phyloP scores from a whole-genome alignment of 2,888 invertebrate genomes.

The Nycteola revayana region DNA sequence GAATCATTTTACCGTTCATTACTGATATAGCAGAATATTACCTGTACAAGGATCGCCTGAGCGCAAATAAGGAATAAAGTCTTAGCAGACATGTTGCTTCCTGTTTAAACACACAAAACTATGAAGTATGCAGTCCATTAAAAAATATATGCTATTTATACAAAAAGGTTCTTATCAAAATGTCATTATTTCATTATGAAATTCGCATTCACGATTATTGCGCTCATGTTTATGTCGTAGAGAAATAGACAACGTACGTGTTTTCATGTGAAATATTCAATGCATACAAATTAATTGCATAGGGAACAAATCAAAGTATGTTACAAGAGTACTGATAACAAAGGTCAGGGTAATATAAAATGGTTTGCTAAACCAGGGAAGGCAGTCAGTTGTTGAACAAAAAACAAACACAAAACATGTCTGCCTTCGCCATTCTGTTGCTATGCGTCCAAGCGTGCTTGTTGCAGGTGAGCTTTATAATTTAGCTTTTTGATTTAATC shows the following conservation, averaged over 20 bases:
- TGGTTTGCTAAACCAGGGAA: not conserved
- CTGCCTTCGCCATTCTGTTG: constrained; percentile 14
- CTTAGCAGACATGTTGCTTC: constrained; percentile 10
- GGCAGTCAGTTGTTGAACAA: constrained; percentile 9
- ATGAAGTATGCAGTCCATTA: constrained; percentile 7
- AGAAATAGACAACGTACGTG: not conserved
- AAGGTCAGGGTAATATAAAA: constrained; percentile 2
- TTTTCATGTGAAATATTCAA: too few species aligned
- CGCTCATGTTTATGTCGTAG: too few species aligned
- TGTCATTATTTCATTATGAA: too few species aligned
- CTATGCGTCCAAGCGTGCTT: constrained; percentile 25
- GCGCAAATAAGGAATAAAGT: not conserved
- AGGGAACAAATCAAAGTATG: not conserved
- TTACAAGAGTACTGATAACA: not conserved
- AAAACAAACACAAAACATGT: constrained; percentile 10
- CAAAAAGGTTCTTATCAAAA: too few species aligned
- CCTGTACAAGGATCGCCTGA: constrained; percentile 13
- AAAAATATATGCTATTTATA: not conserved
- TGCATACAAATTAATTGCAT: not conserved
- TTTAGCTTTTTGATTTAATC: too few species aligned
- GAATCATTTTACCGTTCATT: too few species aligned
- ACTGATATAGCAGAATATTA: not conserved
- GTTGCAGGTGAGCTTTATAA: constrained; percentile 14
- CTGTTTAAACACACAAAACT: not conserved
- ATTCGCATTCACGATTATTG: too few species aligned